Base-by-base conservation (phyloP, 2,797 vertebrate genomes). In the Calcarius lapponicus region DNA sequence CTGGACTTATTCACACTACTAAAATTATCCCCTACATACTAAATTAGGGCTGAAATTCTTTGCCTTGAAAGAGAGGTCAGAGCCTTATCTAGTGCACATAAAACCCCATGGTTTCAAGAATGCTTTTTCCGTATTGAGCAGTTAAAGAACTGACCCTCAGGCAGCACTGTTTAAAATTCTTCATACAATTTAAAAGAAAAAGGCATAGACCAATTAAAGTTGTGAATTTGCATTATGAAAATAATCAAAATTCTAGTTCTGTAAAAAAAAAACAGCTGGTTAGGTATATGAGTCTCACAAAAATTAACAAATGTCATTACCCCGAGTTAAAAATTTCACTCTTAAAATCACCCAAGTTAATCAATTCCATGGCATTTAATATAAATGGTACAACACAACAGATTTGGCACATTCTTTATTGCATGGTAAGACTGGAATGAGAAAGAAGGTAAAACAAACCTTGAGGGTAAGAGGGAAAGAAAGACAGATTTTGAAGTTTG, bases 381-480 rank as follows among this genome's bases (percentile, higher is more conserved):
- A 88, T 91, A 96, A 94, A 88, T 61, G 64, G 47, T 70, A 53
- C 29, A 29, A 78, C 24, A 36, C 42, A 69, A 17, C 8, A 2
- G 72, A 67, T 96, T 89, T 92, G 93, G 73, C 81, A 91, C 76
- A 80, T 54, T 43, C 74, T 58, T 31, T 58, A n/a, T 85, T 88
- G 95, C 66, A 28, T 75, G 32, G 72, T 88, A 88, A 92, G 76
- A 75, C 65, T 60, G 25, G 57, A 78, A 76, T 95, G 91, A 97
- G 95, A 95, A 97, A 94, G 11, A 21, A 97, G 65, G 75, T 80
- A 60, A 66, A 81, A 91, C n/a, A 92, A 93, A 38, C 66, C 89
- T 71, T 67, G 32, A 72, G 88, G 89, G 92, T 73, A 64, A 80
- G 67, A 79, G 75, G 58, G 47, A 86, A 85, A 94, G 83, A 85